Evolutionary conservation across 2,113 vertebrate genomes (phyloP).

Genomic region (Grammomys dolichurus): DNA sequence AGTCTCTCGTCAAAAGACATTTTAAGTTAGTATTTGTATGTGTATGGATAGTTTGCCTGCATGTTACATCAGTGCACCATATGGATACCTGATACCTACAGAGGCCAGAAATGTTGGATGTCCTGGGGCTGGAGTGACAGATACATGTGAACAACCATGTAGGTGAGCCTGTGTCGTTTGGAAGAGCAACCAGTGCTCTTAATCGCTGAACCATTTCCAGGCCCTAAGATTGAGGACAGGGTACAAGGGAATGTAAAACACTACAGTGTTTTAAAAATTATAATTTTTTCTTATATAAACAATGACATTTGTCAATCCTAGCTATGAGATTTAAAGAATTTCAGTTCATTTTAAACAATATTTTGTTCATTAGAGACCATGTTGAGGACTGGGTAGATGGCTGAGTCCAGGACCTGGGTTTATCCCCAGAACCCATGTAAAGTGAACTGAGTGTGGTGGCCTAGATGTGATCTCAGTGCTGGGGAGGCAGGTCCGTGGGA

Average conservation of each 20-base stretch:
- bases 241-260: not conserved
- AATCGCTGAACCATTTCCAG: not conserved
- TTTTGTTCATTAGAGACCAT: conserved; percentile 18
- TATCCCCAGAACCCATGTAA: not conserved
- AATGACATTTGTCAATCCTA: conserved; percentile 5
- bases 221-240: not conserved
- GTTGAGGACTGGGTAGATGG: not conserved
- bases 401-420: not conserved
- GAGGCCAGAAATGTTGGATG: not conserved
- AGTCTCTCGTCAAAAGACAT: not conserved
- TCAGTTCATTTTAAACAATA: conserved; percentile 32
- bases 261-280: not conserved
- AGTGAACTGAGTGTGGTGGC: not conserved
- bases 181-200: not conserved
- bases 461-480: not conserved
- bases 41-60: not conserved
- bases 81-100: not conserved
- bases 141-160: not conserved
- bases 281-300: conserved; percentile 21
- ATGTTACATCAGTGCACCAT: not conserved
- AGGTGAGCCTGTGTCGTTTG: not conserved
- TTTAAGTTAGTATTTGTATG: not conserved
- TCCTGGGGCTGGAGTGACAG: not conserved
- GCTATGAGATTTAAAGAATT: conserved; percentile 31
- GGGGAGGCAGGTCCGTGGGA: not conserved